phyloP scores from a whole-genome alignment of 2,113 vertebrate genomes.

The Paralichthys olivaceus region DNA sequence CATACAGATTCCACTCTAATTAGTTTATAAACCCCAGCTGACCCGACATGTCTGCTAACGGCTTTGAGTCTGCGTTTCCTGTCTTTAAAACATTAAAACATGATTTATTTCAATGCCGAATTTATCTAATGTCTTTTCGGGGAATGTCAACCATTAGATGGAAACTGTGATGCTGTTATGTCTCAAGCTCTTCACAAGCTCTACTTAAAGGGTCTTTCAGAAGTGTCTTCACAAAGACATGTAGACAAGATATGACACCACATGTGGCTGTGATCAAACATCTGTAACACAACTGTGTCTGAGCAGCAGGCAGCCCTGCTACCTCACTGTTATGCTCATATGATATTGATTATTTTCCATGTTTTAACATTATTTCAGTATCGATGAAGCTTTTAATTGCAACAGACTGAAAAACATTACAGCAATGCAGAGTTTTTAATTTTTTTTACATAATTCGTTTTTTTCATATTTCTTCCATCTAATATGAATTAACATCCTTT shows the following conservation, averaged over 20 bases:
- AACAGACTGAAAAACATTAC: background rate
- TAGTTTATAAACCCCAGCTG: constrained; percentile 64
- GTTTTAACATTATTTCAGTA: background rate
- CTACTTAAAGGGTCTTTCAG: background rate
- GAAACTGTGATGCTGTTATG: background rate
- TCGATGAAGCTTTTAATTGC: constrained; percentile 2
- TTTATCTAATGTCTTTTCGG: background rate
- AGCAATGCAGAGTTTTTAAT: background rate
- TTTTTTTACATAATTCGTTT: background rate
- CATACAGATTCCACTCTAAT: constrained; percentile 74
- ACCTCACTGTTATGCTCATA: background rate
- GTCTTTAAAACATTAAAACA: constrained; percentile 14
- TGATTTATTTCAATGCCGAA: background rate
- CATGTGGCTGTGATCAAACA: background rate
- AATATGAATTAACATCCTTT: constrained; percentile 16
- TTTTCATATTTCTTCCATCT: constrained; percentile 13
- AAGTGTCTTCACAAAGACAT: background rate
- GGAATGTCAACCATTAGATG: background rate
- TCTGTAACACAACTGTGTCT: background rate
- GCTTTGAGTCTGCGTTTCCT: background rate
- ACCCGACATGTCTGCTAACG: constrained; percentile 32
- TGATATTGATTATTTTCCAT: background rate
- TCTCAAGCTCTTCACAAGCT: background rate
- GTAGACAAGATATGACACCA: background rate
- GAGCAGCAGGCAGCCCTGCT: background rate